Percentiles rank a stretch among this genome's conserved stretches.
Evolutionary conservation across 2,797 vertebrate genomes (phyloP).

Genomic region (Acanthis flammea): DNA sequence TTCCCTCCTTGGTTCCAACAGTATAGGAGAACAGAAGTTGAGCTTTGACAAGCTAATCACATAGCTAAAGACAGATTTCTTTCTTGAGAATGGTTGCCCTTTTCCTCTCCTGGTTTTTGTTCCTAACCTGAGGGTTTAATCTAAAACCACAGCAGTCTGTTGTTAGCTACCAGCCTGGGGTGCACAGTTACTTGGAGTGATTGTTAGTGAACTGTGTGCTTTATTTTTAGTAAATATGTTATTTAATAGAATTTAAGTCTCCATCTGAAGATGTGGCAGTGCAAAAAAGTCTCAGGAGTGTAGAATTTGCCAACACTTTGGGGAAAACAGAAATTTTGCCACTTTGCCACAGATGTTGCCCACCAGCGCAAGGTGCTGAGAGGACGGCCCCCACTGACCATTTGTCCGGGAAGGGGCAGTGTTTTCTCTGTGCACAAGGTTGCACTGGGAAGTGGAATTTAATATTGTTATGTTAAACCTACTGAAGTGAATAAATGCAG

Average conservation of each 20-base stretch:
- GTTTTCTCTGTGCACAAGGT: not conserved
- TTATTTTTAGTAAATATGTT: not conserved
- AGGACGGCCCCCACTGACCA: fast-evolving
- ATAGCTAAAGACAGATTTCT: not conserved
- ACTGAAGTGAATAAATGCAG: not conserved
- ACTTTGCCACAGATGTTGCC: not conserved
- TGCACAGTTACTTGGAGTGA: not conserved
- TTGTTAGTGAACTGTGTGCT: not conserved
- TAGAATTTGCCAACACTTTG: not conserved
- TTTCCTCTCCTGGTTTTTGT: not conserved
- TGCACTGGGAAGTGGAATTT: not conserved
- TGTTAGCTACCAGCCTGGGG: not conserved
- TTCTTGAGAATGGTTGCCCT: not conserved
- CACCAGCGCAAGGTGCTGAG: fast-evolving
- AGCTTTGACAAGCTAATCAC: not conserved
- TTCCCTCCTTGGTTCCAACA: not conserved
- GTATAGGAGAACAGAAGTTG: not conserved
- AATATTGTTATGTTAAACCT: not conserved
- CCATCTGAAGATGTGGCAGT: not conserved
- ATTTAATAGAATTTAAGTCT: not conserved
- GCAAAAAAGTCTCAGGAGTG: not conserved
- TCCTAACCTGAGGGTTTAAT: not conserved
- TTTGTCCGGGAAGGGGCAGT: not conserved
- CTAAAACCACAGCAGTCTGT: not conserved
- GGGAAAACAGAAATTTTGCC: not conserved